Evolutionary conservation across 2,797 vertebrate species (phyloP), one percentile per base, ranked within the genome.

Genomic region (Poecile montanus): DNA sequence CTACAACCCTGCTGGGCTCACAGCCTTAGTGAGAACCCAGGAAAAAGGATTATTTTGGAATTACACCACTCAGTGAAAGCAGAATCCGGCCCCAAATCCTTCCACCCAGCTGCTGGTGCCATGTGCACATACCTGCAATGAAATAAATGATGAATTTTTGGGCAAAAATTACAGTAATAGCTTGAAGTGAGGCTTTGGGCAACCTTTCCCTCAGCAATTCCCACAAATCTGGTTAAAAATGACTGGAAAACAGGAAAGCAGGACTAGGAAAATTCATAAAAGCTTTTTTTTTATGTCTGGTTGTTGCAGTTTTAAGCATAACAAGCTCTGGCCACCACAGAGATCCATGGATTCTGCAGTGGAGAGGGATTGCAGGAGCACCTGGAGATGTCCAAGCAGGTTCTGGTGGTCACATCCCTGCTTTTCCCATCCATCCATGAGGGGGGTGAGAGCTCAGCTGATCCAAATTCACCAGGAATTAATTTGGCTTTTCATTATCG

Each of bases 131-230:
- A 71, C 34, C 23, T 83, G 70, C 70, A 44, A 32, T 3, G 63
- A 75, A 70, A 42, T 45, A 94, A 92, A 91, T 92, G 86, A 71
- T 18, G 5, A 5, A 50, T n/a, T 51, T 91, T 29, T 68, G 75
- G 75, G 45, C 40, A 88, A 60, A 67, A 88, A 65, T 42, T 18
- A 88, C 61, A 88, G 62, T 54, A 92, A 91, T 67, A 83, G 42
- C 68, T 87, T 38, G 5, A 81, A 88, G 36, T 53, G 27, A 11
- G 19, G 76, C 71, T 81, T 51, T 60, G 47, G 86, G 82, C 71
- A 30, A 16, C 48, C 17, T 19, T n/a, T 54, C 76, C 8, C n/a
- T 50, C 32, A 67, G 62, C 58, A 17, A 6, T 22, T 66, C 50
- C 12, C 1, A 2, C 26, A 36, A 45, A 82, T 34, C 66, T 9